phyloP scores from a whole-genome alignment of 2,113 vertebrate genomes.

The Bubo scandiacus region DNA sequence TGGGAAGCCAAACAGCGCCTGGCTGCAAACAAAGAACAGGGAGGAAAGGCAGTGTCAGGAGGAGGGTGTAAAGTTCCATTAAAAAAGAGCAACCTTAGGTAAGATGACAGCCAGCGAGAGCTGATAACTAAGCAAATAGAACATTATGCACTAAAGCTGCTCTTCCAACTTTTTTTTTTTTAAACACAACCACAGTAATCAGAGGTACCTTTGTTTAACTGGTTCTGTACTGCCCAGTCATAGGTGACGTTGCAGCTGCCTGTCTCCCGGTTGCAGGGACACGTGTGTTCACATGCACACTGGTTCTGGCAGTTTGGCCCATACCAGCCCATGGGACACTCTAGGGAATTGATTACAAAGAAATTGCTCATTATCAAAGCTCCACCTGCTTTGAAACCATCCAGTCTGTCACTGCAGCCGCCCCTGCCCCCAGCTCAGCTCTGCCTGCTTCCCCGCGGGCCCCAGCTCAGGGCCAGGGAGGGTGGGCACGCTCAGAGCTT shows the following conservation, averaged over 20 bases:
- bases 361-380: accelerated
- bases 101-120: not conserved
- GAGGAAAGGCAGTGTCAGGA: not conserved
- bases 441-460: not conserved
- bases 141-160: not conserved
- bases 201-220: constrained; percentile 77
- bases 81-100: not conserved
- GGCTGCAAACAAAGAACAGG: constrained; percentile 62
- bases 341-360: constrained; percentile 50
- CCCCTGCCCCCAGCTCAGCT: not conserved
- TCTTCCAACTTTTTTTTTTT: not conserved
- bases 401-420: not conserved
- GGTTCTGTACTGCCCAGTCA: constrained; percentile 10
- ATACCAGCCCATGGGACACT: constrained; percentile 83
- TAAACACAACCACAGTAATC: accelerated
- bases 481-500: not conserved
- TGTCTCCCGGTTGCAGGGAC: constrained; percentile 81
- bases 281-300: constrained; percentile 79
- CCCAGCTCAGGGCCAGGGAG: not conserved
- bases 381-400: not conserved
- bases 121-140: not conserved
- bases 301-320: constrained; percentile 75
- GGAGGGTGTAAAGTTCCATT: not conserved
- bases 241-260: constrained; percentile 82
- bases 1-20: constrained; percentile 75